phyloP scores from a whole-genome alignment of 2,797 vertebrate genomes.

The Apogon hyalosoma region DNA sequence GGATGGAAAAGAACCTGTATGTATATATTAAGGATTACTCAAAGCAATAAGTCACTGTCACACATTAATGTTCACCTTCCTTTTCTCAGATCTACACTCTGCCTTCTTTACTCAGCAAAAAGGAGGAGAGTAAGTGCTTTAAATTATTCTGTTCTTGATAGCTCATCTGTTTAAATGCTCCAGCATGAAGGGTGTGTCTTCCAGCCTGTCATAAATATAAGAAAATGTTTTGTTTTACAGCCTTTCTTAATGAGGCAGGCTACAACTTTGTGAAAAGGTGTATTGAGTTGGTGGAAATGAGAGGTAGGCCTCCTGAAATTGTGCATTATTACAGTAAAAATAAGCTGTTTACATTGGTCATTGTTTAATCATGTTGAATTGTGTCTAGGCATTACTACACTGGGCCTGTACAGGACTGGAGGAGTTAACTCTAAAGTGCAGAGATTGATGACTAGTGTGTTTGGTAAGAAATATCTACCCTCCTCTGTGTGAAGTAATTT shows the following conservation, averaged over 20 bases:
- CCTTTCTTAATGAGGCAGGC: constrained; percentile 94
- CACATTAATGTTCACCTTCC: constrained; percentile 1
- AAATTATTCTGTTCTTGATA: not conserved
- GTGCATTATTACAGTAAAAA: not conserved
- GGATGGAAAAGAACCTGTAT: constrained; percentile 98
- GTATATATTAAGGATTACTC: constrained; percentile 14
- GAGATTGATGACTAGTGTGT: constrained; percentile 75
- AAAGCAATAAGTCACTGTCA: not conserved
- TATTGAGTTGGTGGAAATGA: constrained; percentile 92
- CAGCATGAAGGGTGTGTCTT: not conserved
- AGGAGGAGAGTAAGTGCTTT: constrained; percentile 95
- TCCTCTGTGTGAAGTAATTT: not conserved
- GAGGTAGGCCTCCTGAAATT: constrained; percentile 73
- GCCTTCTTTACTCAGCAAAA: constrained; percentile 97
- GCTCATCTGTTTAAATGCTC: not conserved
- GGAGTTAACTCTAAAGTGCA: constrained; percentile 82
- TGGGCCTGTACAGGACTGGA: constrained; percentile 78
- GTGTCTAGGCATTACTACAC: constrained; percentile 66
- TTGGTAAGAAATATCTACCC: constrained; percentile 47
- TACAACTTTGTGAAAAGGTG: constrained; percentile 96
- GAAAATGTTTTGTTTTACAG: constrained; percentile 75
- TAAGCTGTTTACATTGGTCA: not conserved
- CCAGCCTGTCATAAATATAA: not conserved
- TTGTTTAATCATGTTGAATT: not conserved
- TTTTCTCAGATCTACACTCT: constrained; percentile 93